phyloP scores from a whole-genome alignment of 2,888 invertebrate species.

The Epirrhoe tristata region DNA sequence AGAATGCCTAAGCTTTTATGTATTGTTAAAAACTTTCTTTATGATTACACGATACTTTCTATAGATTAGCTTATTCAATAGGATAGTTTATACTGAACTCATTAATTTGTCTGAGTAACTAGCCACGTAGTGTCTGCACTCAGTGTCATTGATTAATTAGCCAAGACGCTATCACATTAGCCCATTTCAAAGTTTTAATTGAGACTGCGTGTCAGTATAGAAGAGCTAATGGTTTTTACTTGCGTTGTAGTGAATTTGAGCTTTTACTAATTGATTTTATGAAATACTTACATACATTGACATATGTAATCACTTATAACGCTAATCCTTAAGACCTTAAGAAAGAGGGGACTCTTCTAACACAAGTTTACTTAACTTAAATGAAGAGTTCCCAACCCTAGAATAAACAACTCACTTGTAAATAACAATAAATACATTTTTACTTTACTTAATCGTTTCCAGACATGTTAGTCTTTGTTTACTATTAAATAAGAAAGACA shows the following conservation, averaged over 20 bases:
- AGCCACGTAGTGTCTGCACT: constrained; percentile 34
- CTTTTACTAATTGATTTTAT: constrained; percentile 23
- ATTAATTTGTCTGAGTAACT: constrained; percentile 38
- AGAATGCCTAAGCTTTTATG: too few species aligned
- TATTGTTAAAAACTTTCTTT: too few species aligned
- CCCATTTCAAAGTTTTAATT: constrained; percentile 33
- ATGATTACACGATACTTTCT: too few species aligned
- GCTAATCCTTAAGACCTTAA: not conserved
- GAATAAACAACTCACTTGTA: too few species aligned
- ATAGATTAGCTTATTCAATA: constrained; percentile 8
- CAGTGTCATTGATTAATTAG: constrained; percentile 40
- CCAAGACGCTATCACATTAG: constrained; percentile 37
- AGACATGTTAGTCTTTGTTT: too few species aligned
- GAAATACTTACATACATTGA: not conserved
- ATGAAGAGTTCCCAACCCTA: too few species aligned
- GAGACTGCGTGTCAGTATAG: constrained; percentile 18
- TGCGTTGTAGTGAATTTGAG: constrained; percentile 22
- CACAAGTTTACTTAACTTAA: too few species aligned
- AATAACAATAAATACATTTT: too few species aligned
- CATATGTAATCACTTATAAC: not conserved
- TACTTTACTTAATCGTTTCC: too few species aligned
- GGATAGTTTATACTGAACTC: constrained; percentile 13
- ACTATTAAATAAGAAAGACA: too few species aligned
- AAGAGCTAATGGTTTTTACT: constrained; percentile 28
- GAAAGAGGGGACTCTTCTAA: too few species aligned